Conservation (phyloP, 2,797 vertebrate genomes). For the Gymnothorax reevesii region DNA sequence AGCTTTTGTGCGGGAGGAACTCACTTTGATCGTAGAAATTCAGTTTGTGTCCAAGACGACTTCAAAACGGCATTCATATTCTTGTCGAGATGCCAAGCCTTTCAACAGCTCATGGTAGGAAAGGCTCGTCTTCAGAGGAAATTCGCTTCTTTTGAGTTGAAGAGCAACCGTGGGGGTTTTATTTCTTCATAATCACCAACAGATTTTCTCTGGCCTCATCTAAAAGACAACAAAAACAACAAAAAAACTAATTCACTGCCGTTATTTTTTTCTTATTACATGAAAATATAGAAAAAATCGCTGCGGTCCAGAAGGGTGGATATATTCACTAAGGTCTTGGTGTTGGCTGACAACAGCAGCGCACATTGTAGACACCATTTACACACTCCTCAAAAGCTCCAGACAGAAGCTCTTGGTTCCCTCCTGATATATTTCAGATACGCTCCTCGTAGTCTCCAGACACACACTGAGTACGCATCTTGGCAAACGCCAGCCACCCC, state of each 20-base stretch:
- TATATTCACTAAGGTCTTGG: not conserved
- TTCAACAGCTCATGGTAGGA: constrained; percentile 37
- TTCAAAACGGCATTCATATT: constrained; percentile 47
- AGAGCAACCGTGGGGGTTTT: not conserved
- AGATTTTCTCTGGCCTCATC: not conserved
- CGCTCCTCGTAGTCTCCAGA: too few relatives aligned
- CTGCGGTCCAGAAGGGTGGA: not conserved
- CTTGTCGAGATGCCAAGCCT: constrained; percentile 31
- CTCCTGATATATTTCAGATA: too few relatives aligned
- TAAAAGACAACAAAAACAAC: not conserved
- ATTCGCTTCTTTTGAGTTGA: constrained; percentile 2
- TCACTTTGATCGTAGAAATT: constrained; percentile 63
- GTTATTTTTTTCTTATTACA: not conserved
- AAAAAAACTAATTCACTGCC: not conserved
- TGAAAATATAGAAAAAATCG: not conserved
- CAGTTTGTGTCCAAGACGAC: constrained; percentile 51
- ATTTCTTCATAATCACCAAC: not conserved
- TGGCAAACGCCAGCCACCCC: too few relatives aligned
- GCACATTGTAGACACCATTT: too few relatives aligned
- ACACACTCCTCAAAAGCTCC: too few relatives aligned
- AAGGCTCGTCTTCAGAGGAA: constrained; percentile 30
- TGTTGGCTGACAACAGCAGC: not conserved
- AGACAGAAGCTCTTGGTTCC: too few relatives aligned
- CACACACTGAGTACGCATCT: too few relatives aligned
- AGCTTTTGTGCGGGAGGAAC: constrained; percentile 63